Evolutionary conservation across 92 coral and sea anemone genomes (phyloP).

Genomic region (Blastomussa wellsi): DNA sequence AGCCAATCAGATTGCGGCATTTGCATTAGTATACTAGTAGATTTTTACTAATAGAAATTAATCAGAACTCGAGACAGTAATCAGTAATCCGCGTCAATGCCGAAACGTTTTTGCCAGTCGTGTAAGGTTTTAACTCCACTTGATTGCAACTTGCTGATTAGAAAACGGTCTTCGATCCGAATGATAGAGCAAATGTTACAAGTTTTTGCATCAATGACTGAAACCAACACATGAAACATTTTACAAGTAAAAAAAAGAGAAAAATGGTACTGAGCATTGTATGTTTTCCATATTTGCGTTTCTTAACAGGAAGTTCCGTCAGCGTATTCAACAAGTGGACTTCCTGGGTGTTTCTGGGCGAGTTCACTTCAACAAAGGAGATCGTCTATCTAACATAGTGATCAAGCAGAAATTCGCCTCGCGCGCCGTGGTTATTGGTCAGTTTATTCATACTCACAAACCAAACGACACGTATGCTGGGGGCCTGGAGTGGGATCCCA

Average conservation of each 20-base stretch:
- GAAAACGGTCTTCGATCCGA: too few relatives aligned
- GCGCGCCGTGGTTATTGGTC: constrained; percentile 63
- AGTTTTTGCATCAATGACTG: neutral
- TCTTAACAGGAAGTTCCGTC: constrained; percentile 57
- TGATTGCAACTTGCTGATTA: too few relatives aligned
- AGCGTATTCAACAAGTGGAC: constrained; percentile 56
- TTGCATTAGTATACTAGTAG: too few relatives aligned
- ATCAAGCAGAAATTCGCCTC: constrained; percentile 73
- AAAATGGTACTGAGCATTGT: too few relatives aligned
- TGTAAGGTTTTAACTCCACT: too few relatives aligned
- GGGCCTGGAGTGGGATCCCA: constrained; percentile 43
- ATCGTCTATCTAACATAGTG: constrained; percentile 65
- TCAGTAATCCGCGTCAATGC: too few relatives aligned
- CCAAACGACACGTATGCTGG: constrained; percentile 35
- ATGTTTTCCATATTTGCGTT: too few relatives aligned
- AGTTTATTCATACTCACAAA: constrained; percentile 43
- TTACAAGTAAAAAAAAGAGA: too few relatives aligned
- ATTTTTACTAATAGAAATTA: too few relatives aligned
- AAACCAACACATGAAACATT: neutral
- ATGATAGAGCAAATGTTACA: too few relatives aligned
- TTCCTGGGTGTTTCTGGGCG: constrained; percentile 82
- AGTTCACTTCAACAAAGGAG: constrained; percentile 79
- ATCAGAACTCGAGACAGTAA: neutral
- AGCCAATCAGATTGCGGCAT: too few relatives aligned
- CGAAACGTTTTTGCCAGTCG: too few relatives aligned